Percentiles rank a stretch among this genome's conserved stretches.
phyloP scores from a whole-genome alignment of 1,140 invertebrate species.

The Pseudoatta argentina region DNA sequence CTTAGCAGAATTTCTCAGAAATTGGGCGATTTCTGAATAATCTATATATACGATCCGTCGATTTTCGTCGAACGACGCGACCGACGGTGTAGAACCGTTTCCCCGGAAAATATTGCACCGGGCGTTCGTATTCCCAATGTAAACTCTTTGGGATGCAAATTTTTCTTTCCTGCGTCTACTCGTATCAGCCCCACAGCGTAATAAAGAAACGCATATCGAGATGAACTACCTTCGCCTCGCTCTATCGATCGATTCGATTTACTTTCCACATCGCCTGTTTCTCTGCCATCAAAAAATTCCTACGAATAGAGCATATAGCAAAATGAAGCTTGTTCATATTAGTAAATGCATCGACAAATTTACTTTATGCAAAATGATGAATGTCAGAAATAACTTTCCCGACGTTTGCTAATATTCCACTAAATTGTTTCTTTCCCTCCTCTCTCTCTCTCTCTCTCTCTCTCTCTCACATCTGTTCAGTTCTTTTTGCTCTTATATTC shows the following conservation, averaged over 20 bases:
- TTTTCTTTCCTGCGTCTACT: constrained; percentile 48
- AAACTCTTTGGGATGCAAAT: constrained; percentile 64
- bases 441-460: not conserved
- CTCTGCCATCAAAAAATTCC: constrained; percentile 1
- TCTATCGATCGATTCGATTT: constrained; percentile 19
- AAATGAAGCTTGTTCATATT: not conserved
- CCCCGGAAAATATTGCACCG: constrained; percentile 48
- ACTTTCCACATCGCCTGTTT: constrained; percentile 27
- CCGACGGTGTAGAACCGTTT: constrained; percentile 8
- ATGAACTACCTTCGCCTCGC: constrained; percentile 24
- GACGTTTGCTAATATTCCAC: not conserved
- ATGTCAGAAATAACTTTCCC: not conserved
- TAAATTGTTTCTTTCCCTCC: not conserved
- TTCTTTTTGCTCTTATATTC: constrained; percentile 6
- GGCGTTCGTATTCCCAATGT: constrained; percentile 46
- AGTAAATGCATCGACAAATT: constrained; percentile 35
- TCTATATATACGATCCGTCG: not conserved
- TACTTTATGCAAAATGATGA: constrained; percentile 11
- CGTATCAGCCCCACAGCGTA: constrained; percentile 37
- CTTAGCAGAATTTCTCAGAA: constrained; percentile 37
- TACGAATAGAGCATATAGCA: not conserved
- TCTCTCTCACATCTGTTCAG: no score
- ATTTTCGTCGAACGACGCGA: constrained; percentile 47
- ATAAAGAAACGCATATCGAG: constrained; percentile 60
- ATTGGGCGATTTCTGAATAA: constrained; percentile 43